Evolutionary conservation across 2,888 invertebrate species (phyloP), one percentile per base, ranked within the genome.

Genomic region (Campaea margaritaria): DNA sequence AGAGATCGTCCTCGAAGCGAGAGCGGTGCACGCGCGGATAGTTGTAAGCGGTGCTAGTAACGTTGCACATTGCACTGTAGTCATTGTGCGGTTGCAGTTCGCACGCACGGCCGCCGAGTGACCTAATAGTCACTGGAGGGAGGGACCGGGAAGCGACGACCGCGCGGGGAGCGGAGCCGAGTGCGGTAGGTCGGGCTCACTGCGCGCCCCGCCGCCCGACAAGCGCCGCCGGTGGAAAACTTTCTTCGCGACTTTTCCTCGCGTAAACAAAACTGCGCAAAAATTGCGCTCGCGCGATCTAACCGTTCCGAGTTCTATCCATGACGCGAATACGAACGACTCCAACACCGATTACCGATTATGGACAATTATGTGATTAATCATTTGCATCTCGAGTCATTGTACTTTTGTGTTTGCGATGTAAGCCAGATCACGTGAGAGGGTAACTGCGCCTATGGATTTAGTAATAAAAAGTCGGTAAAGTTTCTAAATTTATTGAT

Each of bases 1-100:
- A 91, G 91, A 92, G 91, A 89, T 92, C 91, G 91, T 92, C 91
- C 91, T 92, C 91, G 91, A 89, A 88, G 91, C 91, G 91, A 91
- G 91, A 90, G 91, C 91, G 89, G 86, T 89, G 90, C 89, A 89
- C 90, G 90, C 89, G 91, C 48, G 52, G 52, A 36, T 52, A 47
- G 54, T 54, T 55, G 55, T 51, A 13, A 50, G 42, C 50, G 14
- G 44, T 52, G 52, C 38, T 52, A 52, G 52, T 11, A 14, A 14
- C 44, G 44, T 59, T 59, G 59, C 59, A 59, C 54, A 47, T 86
- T 91, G 91, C 91, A 90, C 86, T 87, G 21, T 21, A 89, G 87
- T 89, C 89, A 89, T 89, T 90, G 90, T 89, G 91, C 85, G 82
- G 90, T 86, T 89, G 90, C 89, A 89, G 74, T 89, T 89, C 85